phyloP scores from a whole-genome alignment of 2,113 vertebrate genomes.

The Oreochromis spilurus region DNA sequence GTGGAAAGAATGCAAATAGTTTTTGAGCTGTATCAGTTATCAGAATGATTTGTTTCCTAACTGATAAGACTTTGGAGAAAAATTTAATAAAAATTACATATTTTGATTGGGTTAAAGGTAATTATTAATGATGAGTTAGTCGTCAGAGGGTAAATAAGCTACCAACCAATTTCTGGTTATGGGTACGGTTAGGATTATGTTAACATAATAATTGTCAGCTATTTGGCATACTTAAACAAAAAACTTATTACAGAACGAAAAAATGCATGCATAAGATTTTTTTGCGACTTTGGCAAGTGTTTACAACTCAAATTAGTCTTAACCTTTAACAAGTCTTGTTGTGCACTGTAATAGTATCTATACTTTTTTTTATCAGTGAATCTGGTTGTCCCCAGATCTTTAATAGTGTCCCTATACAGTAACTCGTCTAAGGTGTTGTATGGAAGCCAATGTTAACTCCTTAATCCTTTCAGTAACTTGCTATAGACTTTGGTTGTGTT shows the following conservation, averaged over 20 bases:
- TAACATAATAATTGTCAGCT: neutral
- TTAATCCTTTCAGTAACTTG: neutral
- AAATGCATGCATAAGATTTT: neutral
- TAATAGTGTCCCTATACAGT: neutral
- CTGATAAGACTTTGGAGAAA: neutral
- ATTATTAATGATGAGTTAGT: neutral
- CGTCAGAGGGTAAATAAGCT: neutral
- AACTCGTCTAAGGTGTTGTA: neutral
- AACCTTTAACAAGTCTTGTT: neutral
- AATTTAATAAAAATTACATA: neutral
- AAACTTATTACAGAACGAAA: neutral
- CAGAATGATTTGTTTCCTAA: neutral
- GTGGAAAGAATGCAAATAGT: neutral
- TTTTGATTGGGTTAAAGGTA: neutral
- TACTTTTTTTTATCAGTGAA: neutral
- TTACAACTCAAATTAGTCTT: neutral
- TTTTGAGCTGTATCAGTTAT: neutral
- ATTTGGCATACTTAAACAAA: neutral
- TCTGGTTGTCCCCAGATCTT: neutral
- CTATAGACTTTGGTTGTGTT: neutral
- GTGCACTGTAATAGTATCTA: neutral
- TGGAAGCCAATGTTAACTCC: neutral
- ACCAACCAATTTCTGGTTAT: neutral
- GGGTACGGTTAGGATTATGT: neutral
- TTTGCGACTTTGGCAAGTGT: neutral